These are phyloP conservation scores for Tinamus major DNA, from an alignment of 2,797 vertebrate species.

Conservation along the genomic window DNA sequence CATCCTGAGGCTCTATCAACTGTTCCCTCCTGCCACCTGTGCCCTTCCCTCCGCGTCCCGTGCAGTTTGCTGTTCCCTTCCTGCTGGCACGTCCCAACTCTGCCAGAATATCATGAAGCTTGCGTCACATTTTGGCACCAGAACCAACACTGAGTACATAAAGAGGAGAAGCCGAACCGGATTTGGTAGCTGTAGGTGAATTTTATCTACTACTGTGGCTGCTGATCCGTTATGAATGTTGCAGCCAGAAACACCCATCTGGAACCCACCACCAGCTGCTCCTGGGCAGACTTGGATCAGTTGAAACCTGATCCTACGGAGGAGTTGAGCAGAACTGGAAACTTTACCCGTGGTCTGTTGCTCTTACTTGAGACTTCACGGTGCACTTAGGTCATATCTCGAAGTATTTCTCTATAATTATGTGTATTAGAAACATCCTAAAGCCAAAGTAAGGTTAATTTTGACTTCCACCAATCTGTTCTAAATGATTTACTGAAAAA, in stretches of 20 bases:
- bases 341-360: not conserved
- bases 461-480: not conserved
- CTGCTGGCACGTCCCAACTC: conserved; percentile 18
- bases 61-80: conserved; percentile 1
- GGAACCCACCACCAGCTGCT: conserved; percentile 34
- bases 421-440: not conserved
- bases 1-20: conserved; percentile 8
- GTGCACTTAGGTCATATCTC: not conserved
- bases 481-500: not conserved
- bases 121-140: conserved; percentile 50
- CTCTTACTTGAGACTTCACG: not conserved
- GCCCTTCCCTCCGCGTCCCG: not conserved
- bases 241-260: conserved; percentile 55
- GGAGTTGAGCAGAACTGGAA: not conserved
- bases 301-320: not conserved
- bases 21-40: conserved; percentile 9
- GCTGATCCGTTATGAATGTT: conserved; percentile 49
- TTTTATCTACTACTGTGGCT: conserved; percentile 29
- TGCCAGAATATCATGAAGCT: conserved; percentile 40
- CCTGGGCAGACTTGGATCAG: not conserved
- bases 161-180: conserved; percentile 35
- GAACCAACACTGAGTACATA: not conserved
- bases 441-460: not conserved
- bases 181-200: conserved; percentile 21
- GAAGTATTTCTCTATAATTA: not conserved